Percentiles rank a stretch among this genome's conserved stretches.
Evolutionary conservation across 2,888 invertebrate genomes (phyloP).

Genomic region (Agriotes lineatus): DNA sequence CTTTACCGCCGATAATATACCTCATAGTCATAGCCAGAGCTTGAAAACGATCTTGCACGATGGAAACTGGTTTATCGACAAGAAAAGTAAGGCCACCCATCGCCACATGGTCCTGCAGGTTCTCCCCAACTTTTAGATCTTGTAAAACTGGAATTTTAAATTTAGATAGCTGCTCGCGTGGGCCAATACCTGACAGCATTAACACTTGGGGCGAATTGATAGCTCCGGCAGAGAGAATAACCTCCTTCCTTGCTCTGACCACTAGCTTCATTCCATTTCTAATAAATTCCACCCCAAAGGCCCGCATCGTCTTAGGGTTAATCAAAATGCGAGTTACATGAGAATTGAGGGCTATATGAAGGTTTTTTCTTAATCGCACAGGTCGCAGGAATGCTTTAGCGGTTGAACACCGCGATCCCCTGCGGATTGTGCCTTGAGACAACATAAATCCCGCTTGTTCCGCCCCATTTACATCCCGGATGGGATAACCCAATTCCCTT

Average conservation of each 20-base stretch:
- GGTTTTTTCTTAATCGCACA: conserved; percentile 79
- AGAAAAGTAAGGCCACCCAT: conserved; percentile 86
- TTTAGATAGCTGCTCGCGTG: conserved; percentile 75
- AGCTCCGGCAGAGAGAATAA: conserved; percentile 90
- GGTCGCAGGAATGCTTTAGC: conserved; percentile 90
- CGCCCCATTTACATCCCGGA: conserved; percentile 85
- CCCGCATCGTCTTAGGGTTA: conserved; percentile 79
- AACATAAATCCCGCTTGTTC: conserved; percentile 88
- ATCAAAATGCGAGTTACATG: conserved; percentile 84
- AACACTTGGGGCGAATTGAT: conserved; percentile 93
- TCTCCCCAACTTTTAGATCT: conserved; percentile 83
- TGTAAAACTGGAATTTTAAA: conserved; percentile 80
- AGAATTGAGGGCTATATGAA: conserved; percentile 85
- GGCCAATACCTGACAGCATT: conserved; percentile 83
- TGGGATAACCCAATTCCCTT: conserved; percentile 85
- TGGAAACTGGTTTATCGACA: conserved; percentile 86
- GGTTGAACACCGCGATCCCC: conserved; percentile 87
- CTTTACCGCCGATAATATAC: conserved; percentile 81
- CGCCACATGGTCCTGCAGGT: conserved; percentile 90
- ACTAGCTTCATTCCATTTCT: conserved; percentile 78
- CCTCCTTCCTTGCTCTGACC: conserved; percentile 82
- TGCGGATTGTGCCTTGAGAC: conserved; percentile 85
- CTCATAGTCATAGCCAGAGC: conserved; percentile 85
- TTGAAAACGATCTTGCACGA: conserved; percentile 82
- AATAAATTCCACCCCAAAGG: conserved; percentile 84